phyloP scores from a whole-genome alignment of 2,797 vertebrate species.

The Neosalanx taihuensis region DNA sequence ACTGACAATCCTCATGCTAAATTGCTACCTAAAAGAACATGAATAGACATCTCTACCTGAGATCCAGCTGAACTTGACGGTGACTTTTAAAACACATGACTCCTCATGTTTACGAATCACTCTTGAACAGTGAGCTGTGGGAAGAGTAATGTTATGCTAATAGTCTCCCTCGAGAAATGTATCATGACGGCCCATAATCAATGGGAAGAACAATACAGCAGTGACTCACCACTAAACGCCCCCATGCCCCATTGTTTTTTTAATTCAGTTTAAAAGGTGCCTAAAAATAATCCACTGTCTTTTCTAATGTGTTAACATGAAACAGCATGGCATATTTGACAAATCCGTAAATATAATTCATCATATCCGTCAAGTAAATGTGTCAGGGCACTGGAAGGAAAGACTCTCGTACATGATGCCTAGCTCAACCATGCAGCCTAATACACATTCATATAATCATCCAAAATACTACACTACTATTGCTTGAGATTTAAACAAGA shows the following conservation, averaged over 20 bases:
- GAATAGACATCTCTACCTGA: slow-evolving; percentile 32
- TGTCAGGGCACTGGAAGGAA: slow-evolving; percentile 13
- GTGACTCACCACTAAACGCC: slow-evolving; percentile 25
- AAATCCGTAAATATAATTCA: slow-evolving; percentile 55
- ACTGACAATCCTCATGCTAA: slow-evolving; percentile 22
- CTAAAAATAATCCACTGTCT: slow-evolving; percentile 47
- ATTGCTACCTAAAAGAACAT: slow-evolving; percentile 36
- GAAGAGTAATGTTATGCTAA: slow-evolving; percentile 47
- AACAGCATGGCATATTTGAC: slow-evolving; percentile 32
- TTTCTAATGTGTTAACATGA: slow-evolving; percentile 24
- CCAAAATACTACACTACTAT: slow-evolving; percentile 16
- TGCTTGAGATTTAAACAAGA: slow-evolving; percentile 20
- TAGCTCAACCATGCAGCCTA: slow-evolving; percentile 10
- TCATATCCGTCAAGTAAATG: slow-evolving; percentile 41
- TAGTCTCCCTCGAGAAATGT: slow-evolving; percentile 31
- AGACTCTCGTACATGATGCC: slow-evolving; percentile 5
- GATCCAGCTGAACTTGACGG: slow-evolving; percentile 37
- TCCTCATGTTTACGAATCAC: slow-evolving; percentile 28
- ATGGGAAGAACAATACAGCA: slow-evolving; percentile 27
- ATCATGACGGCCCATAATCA: slow-evolving; percentile 38
- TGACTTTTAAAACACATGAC: slow-evolving; percentile 36
- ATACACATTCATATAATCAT: slow-evolving; percentile 33
- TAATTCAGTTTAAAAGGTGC: slow-evolving; percentile 10
- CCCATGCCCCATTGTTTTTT: slow-evolving; percentile 12
- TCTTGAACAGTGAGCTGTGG: slow-evolving; percentile 29